Evolutionary conservation across 2,113 vertebrate species (phyloP).

Genomic region (Saccopteryx bilineata): DNA sequence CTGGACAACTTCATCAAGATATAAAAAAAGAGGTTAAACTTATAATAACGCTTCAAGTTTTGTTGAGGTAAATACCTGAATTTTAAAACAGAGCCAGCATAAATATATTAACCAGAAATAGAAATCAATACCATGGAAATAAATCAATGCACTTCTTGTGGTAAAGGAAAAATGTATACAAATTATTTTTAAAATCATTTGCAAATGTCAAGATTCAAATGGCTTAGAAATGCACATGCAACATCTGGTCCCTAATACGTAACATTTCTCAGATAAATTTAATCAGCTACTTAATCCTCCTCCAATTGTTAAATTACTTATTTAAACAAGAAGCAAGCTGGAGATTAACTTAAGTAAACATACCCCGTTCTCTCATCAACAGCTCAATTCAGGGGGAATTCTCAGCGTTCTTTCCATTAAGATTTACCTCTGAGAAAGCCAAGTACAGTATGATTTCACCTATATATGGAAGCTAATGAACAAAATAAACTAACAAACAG

Average conservation of each 20-base stretch:
- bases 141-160: not conserved
- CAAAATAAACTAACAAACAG: not conserved
- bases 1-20: conserved; percentile 10
- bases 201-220: conserved; percentile 69
- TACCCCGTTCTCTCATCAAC: conserved; percentile 65
- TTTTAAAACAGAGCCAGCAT: conserved; percentile 42
- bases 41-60: conserved; percentile 22
- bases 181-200: conserved; percentile 60
- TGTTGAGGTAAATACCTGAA: conserved; percentile 35
- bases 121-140: conserved; percentile 25
- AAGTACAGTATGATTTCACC: not conserved
- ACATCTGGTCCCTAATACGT: conserved; percentile 30
- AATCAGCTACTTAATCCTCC: conserved; percentile 71
- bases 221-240: conserved; percentile 53
- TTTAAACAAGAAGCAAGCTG: conserved; percentile 62
- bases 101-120: conserved; percentile 44
- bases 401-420: conserved; percentile 19
- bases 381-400: conserved; percentile 34
- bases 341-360: conserved; percentile 73
- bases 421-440: conserved; percentile 19
- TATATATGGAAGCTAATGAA: not conserved
- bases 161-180: conserved; percentile 1
- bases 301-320: conserved; percentile 70
- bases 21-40: conserved; percentile 54
- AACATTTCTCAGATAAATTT: conserved; percentile 67